Evolutionary conservation across 2,888 invertebrate genomes (phyloP).

Genomic region (Amphipoea lucens): DNA sequence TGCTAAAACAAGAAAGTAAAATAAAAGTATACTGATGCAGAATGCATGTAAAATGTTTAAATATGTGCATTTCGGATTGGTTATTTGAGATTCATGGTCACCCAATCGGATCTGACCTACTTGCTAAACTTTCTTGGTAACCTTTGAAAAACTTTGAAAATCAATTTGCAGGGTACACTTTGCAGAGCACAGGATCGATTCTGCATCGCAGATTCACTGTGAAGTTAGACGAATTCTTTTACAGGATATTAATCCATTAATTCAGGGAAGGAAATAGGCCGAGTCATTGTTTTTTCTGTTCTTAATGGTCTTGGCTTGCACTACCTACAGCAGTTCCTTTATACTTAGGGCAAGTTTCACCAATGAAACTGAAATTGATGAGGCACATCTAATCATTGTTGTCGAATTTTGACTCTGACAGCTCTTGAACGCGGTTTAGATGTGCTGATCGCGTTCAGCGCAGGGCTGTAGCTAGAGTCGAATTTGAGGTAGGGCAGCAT

Average conservation of each 20-base stretch:
- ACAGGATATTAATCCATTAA: background rate
- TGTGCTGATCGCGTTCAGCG: too few relatives aligned
- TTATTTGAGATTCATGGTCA: conserved; percentile 12
- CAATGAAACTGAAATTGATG: too few relatives aligned
- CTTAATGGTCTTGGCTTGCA: background rate
- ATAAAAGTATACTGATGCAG: background rate
- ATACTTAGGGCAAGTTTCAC: background rate
- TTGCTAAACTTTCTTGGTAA: too few relatives aligned
- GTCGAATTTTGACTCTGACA: too few relatives aligned
- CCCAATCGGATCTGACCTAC: conserved; percentile 15
- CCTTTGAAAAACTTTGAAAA: background rate
- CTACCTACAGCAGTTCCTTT: background rate
- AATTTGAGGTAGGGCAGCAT: too few relatives aligned
- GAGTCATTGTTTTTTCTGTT: background rate
- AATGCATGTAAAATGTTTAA: background rate
- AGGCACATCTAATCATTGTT: too few relatives aligned
- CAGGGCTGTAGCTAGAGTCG: too few relatives aligned
- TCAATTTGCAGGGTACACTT: conserved; percentile 12
- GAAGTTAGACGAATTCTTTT: background rate
- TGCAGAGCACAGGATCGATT: background rate
- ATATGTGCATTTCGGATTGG: conserved; percentile 10
- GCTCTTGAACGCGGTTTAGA: too few relatives aligned
- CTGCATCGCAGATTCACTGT: background rate
- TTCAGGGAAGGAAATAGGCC: background rate
- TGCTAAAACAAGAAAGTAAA: background rate